Base-by-base conservation (phyloP, 2,888 invertebrate species). In the Rhogogaster chlorosoma region DNA sequence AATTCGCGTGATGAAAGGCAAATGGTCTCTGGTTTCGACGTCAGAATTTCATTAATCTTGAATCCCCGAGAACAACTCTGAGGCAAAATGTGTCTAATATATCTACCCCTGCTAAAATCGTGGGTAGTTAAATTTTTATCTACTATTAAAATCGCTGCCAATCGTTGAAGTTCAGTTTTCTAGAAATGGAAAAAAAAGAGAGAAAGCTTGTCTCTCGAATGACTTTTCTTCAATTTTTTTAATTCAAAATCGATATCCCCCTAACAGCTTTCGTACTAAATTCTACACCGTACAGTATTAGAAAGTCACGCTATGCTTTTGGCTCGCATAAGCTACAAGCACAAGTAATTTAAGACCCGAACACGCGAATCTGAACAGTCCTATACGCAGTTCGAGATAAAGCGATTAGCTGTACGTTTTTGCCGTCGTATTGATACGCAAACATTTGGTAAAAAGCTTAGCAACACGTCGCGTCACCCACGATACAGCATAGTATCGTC, bases 1-100 rank as follows among this genome's bases (percentile, higher is more conserved):
- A 83, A 83, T 83, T 83, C 70, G 67, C 67, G 67, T 83, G 83
- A 83, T 83, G 67, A 67, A 83, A 83, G 83, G 83, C 42, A 67
- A 83, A 83, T 83, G 67, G 49, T 70, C 22, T 45, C 45, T 22
- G 67, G 70, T 70, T 83, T 83, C 49, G 18, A 70, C 45, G 32
- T 67, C 67, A 45, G 67, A 67, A 67, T 83, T 83, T 70, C 26
- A 45, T 70, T 45, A 70, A n/a, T 80, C n/a, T n/a, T 77, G 18
- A 77, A 53, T 29, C 45, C 49, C 53, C 53, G 53, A 22, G 45
- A 45, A 75, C 26, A 53, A 45, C n/a, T 75, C 10, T 36, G 36
- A 22, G 57, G 22, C 26, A 61, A 61, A 61, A 80, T 61, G 2
- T 26, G 22, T 10, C 4, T 22, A 9, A 6, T 38, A 18, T 49